Percentiles rank a stretch among this genome's conserved stretches.
These are phyloP conservation scores for Tetramorium simillimum DNA, from an alignment of 1,140 invertebrate genomes.

Conservation along the genomic window DNA sequence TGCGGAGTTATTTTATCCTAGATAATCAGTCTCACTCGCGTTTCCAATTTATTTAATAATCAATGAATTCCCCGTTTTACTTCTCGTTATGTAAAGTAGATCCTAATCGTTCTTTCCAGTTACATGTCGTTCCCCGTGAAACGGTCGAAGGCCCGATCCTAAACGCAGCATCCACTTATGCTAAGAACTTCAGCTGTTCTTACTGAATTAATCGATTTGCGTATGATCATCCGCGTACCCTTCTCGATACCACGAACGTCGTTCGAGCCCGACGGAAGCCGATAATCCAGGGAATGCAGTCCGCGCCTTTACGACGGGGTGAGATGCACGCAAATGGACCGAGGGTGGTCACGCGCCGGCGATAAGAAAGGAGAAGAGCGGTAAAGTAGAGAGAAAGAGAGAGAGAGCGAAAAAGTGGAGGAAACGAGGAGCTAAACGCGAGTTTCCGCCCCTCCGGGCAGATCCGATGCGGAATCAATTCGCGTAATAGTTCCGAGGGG, in stretches of 20 bases:
- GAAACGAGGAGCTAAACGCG: constrained; percentile 82
- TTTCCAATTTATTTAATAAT: neutral
- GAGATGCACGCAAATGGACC: constrained; percentile 48
- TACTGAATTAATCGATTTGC: constrained; percentile 16
- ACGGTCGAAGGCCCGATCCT: neutral
- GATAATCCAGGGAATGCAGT: constrained; percentile 43
- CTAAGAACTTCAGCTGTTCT: neutral
- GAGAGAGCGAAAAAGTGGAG: constrained; percentile 47
- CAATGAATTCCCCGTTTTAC: neutral
- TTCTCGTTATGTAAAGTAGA: neutral
- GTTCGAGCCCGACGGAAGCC: neutral
- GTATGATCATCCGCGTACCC: neutral
- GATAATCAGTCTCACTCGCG: neutral
- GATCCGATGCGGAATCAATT: constrained; percentile 82
- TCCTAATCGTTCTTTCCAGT: neutral
- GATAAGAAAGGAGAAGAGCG: constrained; percentile 31
- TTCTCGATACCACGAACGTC: neutral
- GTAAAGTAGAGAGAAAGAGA: neutral
- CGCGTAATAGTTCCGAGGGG: constrained; percentile 79
- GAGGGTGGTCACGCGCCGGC: constrained; percentile 22
- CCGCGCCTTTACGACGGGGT: constrained; percentile 21
- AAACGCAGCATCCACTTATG: neutral
- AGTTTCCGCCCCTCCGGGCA: constrained; percentile 68
- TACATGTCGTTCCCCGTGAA: neutral
- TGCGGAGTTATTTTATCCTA: neutral